phyloP scores from a whole-genome alignment of 2,797 vertebrate genomes.

The Bothrops alternatus region DNA sequence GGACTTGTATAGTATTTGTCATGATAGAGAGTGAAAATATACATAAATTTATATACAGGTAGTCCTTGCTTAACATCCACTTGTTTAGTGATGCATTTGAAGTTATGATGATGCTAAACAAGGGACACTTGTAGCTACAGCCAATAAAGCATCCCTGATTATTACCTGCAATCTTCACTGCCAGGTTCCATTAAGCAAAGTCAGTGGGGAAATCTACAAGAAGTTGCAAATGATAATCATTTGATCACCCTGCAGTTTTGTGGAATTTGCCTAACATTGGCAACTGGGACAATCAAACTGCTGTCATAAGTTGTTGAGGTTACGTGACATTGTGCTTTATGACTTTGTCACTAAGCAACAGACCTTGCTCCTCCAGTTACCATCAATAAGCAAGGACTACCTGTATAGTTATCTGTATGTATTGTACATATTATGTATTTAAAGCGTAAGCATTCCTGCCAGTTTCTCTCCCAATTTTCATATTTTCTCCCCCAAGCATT shows the following conservation, averaged over 20 bases:
- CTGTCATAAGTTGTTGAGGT: background rate
- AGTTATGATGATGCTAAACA: background rate
- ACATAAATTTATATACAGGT: background rate
- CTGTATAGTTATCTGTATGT: background rate
- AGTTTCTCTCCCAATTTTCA: background rate
- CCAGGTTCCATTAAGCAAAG: background rate
- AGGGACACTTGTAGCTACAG: background rate
- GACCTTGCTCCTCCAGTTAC: background rate
- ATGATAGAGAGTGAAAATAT: background rate
- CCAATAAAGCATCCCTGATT: background rate
- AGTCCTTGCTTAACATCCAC: background rate
- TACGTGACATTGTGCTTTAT: background rate
- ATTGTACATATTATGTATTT: background rate
- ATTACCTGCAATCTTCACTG: background rate
- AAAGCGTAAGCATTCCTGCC: background rate
- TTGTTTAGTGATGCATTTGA: background rate
- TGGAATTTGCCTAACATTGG: background rate
- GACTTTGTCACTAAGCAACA: background rate
- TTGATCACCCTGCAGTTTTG: background rate
- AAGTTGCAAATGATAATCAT: background rate
- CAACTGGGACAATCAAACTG: background rate
- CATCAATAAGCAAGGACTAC: background rate
- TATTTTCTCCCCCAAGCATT: background rate
- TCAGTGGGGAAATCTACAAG: background rate
- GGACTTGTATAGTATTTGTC: background rate